Evolutionary conservation across 1,140 invertebrate genomes (phyloP).

Genomic region (Drosophila paulistorum): DNA sequence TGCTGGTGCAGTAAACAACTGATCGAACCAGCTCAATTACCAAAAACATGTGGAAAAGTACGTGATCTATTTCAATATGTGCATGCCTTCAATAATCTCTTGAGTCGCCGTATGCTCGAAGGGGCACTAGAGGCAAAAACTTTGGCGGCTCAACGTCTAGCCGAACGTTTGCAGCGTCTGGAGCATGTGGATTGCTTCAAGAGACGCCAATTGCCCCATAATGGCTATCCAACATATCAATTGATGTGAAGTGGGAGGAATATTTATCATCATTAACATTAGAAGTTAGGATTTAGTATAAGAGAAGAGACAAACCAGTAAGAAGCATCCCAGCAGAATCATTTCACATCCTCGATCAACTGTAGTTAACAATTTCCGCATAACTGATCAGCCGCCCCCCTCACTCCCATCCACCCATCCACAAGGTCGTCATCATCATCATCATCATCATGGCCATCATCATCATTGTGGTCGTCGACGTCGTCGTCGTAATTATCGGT

Average conservation of each 20-base stretch:
- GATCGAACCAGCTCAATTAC: constrained; percentile 73
- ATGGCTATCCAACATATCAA: constrained; percentile 27
- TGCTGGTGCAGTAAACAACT: constrained; percentile 78
- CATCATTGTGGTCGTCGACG: constrained; percentile 31
- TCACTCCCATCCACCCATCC: neutral
- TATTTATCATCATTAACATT: neutral
- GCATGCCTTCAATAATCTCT: constrained; percentile 67
- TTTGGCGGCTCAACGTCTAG: constrained; percentile 69
- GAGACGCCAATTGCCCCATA: constrained; percentile 35
- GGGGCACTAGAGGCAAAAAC: constrained; percentile 71
- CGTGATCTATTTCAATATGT: constrained; percentile 76
- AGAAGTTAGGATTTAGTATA: neutral
- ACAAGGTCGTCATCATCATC: constrained; percentile 19
- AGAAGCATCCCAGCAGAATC: neutral
- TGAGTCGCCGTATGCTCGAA: constrained; percentile 71
- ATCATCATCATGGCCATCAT: constrained; percentile 26
- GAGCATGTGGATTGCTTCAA: constrained; percentile 64
- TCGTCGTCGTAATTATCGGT: constrained; percentile 52
- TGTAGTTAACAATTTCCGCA: neutral
- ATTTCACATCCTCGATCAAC: neutral
- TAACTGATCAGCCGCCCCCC: neutral
- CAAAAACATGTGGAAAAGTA: constrained; percentile 79
- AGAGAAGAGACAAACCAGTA: neutral
- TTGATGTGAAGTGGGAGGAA: constrained; percentile 13
- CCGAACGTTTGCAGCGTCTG: constrained; percentile 66